Percentiles rank a stretch among this genome's conserved stretches.
Conservation (phyloP, 2,797 vertebrate species). For the Pangasius mekongensis region DNA sequence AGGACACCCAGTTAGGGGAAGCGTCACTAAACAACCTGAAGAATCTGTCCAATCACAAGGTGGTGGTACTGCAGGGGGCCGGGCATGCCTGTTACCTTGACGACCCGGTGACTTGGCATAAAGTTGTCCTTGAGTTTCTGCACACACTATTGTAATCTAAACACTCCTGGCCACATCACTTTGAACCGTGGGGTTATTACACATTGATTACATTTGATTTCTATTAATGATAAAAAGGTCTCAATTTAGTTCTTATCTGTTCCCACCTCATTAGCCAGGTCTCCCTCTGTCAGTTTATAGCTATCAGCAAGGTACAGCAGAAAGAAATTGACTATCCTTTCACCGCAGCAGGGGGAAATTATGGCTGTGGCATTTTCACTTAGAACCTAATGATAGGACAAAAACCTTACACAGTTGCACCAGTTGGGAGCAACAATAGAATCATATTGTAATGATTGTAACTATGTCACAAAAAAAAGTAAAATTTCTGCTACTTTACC, state of each 20-base stretch:
- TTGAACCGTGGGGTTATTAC: background rate
- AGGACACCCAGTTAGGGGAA: constrained; percentile 84
- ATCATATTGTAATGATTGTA: no score
- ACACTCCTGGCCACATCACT: background rate
- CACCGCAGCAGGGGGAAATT: background rate
- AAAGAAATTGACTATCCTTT: background rate
- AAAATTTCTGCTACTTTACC: background rate
- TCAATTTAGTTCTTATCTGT: background rate
- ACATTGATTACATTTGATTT: background rate
- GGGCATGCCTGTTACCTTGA: constrained; percentile 95
- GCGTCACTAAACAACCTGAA: constrained; percentile 83
- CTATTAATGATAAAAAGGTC: background rate
- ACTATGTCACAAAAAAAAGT: background rate
- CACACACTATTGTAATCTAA: constrained; percentile 67
- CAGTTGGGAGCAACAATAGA: no score
- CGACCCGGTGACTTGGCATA: constrained; percentile 88
- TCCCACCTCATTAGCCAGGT: background rate
- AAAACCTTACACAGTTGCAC: background rate
- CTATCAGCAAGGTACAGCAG: background rate
- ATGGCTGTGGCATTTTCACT: background rate
- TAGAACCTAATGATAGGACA: background rate
- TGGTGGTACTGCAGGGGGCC: constrained; percentile 86
- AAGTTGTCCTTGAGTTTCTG: constrained; percentile 83
- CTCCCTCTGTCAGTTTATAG: background rate
- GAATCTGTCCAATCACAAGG: constrained; percentile 84